These are phyloP conservation scores for Eilema sororculum DNA, from an alignment of 2,888 invertebrate genomes.

Conservation along the genomic window DNA sequence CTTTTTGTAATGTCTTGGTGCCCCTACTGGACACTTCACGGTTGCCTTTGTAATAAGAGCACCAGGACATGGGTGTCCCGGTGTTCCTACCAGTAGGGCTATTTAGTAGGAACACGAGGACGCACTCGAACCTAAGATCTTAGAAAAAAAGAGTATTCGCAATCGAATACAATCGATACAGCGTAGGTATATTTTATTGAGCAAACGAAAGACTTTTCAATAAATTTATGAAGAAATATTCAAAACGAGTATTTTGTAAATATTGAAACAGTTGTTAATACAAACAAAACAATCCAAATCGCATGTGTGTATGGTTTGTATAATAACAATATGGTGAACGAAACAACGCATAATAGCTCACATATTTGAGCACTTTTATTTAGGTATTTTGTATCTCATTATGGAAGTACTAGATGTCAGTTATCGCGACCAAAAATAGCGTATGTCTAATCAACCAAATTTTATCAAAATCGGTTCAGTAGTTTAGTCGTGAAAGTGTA, in stretches of 20 bases:
- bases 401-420: no score
- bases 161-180: not conserved
- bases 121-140: not conserved
- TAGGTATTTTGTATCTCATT: no score
- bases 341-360: not conserved
- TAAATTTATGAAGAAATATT: not conserved
- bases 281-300: not conserved
- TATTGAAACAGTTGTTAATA: not conserved
- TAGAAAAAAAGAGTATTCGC: not conserved
- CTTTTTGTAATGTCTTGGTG: no score
- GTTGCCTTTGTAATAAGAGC: no score
- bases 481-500: no score
- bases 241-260: not conserved
- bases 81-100: no score
- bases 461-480: no score
- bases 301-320: not conserved
- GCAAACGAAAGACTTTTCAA: not conserved
- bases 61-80: not conserved
- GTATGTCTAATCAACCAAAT: no score
- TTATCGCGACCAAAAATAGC: no score
- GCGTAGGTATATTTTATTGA: not conserved
- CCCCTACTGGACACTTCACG: no score
- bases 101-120: no score
- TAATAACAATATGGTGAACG: not conserved
- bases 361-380: not conserved